Evolutionary conservation across 2,888 invertebrate species (phyloP).

Genomic region (Craniophora ligustri): DNA sequence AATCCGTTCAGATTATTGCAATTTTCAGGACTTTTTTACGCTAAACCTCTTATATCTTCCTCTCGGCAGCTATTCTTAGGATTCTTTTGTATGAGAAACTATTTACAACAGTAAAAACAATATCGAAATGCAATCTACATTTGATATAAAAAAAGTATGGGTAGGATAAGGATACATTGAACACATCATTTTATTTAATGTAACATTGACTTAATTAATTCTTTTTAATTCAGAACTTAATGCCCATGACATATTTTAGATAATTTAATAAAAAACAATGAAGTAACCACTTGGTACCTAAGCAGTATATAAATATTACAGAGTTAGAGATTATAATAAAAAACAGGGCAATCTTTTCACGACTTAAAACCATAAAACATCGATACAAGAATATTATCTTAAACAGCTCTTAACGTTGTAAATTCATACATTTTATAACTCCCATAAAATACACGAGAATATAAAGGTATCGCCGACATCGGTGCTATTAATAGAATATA

Average conservation of each 20-base stretch:
- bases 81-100: too few species aligned
- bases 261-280: too few species aligned
- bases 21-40: too few species aligned
- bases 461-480: constrained; percentile 27
- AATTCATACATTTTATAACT: constrained; percentile 41
- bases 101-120: too few species aligned
- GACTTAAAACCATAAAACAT: constrained; percentile 12
- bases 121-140: too few species aligned
- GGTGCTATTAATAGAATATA: constrained; percentile 25
- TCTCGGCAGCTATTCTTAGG: too few species aligned
- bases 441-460: constrained; percentile 43
- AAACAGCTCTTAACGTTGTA: constrained; percentile 30
- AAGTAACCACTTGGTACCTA: too few species aligned
- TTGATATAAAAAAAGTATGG: too few species aligned
- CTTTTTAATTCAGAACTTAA: not conserved
- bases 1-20: too few species aligned
- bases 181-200: not conserved
- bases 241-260: too few species aligned
- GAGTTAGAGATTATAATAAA: not conserved
- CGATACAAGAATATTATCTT: constrained; percentile 21
- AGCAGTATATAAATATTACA: too few species aligned
- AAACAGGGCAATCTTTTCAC: not conserved
- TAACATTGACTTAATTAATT: not conserved
- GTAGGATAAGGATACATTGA: not conserved
- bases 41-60: too few species aligned